A percentile compares a stretch with the other conserved stretches of the same genome.
phyloP scores from a whole-genome alignment of 2,113 vertebrate genomes.

The Podilymbus podiceps region DNA sequence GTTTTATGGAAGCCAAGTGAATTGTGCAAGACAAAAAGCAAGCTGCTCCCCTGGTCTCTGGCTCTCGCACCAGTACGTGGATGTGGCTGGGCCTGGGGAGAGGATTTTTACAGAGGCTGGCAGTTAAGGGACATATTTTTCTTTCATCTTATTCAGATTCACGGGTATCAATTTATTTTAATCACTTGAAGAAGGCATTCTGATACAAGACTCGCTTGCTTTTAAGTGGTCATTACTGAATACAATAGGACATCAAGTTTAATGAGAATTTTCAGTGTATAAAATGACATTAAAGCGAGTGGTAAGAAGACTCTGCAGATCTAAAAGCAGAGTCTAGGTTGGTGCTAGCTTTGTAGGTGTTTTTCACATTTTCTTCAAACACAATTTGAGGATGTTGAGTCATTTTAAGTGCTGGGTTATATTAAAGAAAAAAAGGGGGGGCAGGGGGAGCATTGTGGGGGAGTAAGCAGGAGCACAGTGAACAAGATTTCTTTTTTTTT shows the following conservation, averaged over 20 bases:
- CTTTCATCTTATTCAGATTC: not conserved
- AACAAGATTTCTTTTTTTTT: not conserved
- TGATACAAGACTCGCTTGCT: not conserved
- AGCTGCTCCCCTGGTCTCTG: not conserved
- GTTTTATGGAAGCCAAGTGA: not conserved
- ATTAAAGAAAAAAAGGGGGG: not conserved
- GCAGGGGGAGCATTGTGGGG: not conserved
- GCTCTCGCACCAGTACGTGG: not conserved
- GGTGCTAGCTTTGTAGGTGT: slow-evolving; percentile 7
- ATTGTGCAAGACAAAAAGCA: not conserved
- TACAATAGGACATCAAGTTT: not conserved
- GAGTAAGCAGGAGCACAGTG: not conserved
- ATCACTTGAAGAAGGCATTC: not conserved
- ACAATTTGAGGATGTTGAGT: slow-evolving; percentile 63
- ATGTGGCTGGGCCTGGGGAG: not conserved
- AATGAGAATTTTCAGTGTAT: not conserved
- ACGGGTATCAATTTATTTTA: not conserved
- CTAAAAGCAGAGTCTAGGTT: not conserved
- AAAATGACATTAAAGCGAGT: not conserved
- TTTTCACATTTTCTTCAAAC: slow-evolving; percentile 11
- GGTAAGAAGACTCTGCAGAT: not conserved
- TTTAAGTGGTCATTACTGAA: slow-evolving; percentile 22
- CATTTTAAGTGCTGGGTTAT: slow-evolving; percentile 20
- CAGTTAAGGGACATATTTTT: not conserved
- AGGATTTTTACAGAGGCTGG: not conserved